A percentile compares a stretch with the other conserved stretches of the same genome.
Conservation (phyloP, 1,140 invertebrate species). For the Sycophila sp. region DNA sequence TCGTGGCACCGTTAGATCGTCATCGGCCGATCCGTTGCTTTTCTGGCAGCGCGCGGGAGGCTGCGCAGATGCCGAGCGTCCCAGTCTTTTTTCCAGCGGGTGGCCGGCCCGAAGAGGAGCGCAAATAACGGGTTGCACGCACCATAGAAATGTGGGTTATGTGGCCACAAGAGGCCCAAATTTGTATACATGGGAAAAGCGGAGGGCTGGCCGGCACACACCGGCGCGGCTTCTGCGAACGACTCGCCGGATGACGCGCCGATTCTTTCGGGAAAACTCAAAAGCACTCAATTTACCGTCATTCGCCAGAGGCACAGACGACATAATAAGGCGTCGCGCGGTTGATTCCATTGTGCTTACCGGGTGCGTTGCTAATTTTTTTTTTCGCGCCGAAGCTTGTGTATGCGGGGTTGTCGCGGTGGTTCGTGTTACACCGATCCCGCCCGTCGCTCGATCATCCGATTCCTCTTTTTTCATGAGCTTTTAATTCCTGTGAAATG, state of each 20-base stretch:
- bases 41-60: too few species aligned
- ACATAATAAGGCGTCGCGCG: conserved; percentile 45
- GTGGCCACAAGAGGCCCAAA: conserved; percentile 60
- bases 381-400: conserved; percentile 18
- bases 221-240: conserved; percentile 17
- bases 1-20: background rate
- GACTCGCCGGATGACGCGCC: background rate
- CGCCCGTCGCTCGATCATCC: background rate
- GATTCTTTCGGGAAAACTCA: too few species aligned
- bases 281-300: conserved; percentile 51
- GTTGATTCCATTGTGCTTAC: too few species aligned
- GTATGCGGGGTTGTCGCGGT: background rate
- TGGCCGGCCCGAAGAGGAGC: background rate
- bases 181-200: conserved; percentile 63
- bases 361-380: background rate
- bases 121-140: conserved; percentile 63
- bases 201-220: too few species aligned
- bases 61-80: background rate
- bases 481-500: conserved; percentile 4
- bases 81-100: background rate
- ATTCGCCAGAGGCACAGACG: conserved; percentile 24
- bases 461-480: background rate
- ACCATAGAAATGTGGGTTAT: conserved; percentile 65
- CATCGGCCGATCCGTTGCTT: background rate
- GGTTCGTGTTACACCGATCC: background rate